Percentiles rank a stretch among this genome's conserved stretches.
These are phyloP conservation scores for Micropoecilia bifurca DNA, from an alignment of 2,797 vertebrate species.

Conservation along the genomic window DNA sequence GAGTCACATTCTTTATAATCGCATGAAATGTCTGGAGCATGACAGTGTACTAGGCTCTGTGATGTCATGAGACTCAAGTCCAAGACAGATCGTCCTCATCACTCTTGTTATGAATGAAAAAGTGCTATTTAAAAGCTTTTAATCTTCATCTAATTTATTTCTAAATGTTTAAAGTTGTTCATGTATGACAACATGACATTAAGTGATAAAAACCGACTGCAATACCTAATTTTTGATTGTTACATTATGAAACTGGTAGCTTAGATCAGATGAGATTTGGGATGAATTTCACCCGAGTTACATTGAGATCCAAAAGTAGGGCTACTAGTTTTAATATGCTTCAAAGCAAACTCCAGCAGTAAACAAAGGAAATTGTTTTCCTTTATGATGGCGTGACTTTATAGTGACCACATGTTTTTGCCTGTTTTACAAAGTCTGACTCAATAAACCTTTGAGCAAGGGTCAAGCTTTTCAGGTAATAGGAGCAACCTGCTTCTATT, in stretches of 20 bases:
- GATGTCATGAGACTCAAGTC: conserved; percentile 35
- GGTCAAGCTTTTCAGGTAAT: background rate
- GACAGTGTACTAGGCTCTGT: conserved; percentile 32
- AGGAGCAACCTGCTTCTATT: background rate
- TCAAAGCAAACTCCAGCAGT: background rate
- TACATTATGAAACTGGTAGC: background rate
- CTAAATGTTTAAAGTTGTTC: background rate
- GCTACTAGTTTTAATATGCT: background rate
- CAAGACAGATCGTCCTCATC: background rate
- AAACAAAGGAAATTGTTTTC: background rate
- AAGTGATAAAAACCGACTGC: background rate
- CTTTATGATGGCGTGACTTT: background rate
- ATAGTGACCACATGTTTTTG: background rate
- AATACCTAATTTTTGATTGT: background rate
- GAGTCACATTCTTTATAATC: conserved; percentile 59
- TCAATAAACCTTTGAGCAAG: background rate
- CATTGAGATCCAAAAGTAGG: background rate
- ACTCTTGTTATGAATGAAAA: background rate
- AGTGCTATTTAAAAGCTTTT: background rate
- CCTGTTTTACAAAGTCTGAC: background rate
- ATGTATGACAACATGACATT: background rate
- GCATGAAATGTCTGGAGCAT: conserved; percentile 53
- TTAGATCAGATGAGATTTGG: background rate
- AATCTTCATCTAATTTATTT: background rate
- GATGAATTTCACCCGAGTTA: background rate